Conservation (phyloP, 1,140 invertebrate genomes). For the Thalassaphorura encarpata region DNA sequence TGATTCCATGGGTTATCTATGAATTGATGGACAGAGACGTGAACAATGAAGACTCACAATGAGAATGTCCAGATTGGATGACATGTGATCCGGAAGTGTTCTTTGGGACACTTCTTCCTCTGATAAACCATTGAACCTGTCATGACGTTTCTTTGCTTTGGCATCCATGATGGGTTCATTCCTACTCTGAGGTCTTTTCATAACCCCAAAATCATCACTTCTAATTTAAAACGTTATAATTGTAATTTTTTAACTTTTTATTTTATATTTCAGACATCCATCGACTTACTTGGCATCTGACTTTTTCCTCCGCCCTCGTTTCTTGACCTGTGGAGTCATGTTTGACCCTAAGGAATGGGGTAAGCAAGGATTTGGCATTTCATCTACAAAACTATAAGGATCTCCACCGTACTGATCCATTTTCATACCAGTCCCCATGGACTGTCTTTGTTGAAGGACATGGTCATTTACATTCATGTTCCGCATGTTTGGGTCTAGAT, state of each 20-base stretch:
- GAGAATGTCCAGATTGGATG: conserved; percentile 87
- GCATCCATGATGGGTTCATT: conserved; percentile 45
- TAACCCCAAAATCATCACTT: background rate
- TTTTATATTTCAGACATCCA: background rate
- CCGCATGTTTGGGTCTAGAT: conserved; percentile 32
- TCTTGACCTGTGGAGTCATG: conserved; percentile 53
- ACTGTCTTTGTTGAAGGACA: conserved; percentile 6
- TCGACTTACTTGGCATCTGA: conserved; percentile 36
- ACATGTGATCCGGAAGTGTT: conserved; percentile 84
- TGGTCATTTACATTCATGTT: conserved; percentile 1
- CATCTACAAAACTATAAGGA: conserved; percentile 71
- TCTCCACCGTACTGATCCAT: conserved; percentile 38
- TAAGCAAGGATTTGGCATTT: conserved; percentile 41
- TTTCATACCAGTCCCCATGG: conserved; percentile 1
- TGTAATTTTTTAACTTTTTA: background rate
- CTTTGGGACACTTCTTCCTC: conserved; percentile 91
- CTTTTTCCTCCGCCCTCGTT: conserved; percentile 71
- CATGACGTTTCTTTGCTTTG: conserved; percentile 86
- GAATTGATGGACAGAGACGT: too few relatives aligned
- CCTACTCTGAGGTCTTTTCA: conserved; percentile 38
- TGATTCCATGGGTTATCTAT: background rate
- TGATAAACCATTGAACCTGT: conserved; percentile 92
- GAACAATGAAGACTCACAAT: conserved; percentile 66
- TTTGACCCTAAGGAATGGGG: conserved; percentile 36
- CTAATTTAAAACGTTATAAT: background rate